Conservation (phyloP, 2,888 invertebrate species). For the Bimastos eiseni region DNA sequence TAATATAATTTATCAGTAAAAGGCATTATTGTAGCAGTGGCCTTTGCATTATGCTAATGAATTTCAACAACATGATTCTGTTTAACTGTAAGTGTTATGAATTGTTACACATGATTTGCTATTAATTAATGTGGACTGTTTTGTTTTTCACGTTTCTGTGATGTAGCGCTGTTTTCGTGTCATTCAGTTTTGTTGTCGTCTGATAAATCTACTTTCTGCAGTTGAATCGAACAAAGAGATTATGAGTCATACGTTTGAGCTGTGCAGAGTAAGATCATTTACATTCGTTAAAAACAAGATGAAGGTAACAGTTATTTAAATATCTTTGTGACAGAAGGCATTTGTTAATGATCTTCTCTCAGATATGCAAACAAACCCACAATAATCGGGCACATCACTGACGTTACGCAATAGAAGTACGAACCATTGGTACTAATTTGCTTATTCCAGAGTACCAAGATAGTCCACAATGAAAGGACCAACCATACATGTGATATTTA, state of each 20-base stretch:
- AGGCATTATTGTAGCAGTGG: background rate
- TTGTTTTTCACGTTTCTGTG: background rate
- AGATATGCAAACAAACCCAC: no score
- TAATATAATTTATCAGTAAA: background rate
- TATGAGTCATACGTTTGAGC: background rate
- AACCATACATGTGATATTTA: background rate
- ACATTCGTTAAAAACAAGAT: background rate
- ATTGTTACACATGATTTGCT: background rate
- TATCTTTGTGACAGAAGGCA: background rate
- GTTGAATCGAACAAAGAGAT: background rate
- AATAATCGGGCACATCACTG: no score
- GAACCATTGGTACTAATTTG: background rate
- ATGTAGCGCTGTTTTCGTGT: slow-evolving; percentile 15
- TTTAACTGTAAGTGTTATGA: background rate
- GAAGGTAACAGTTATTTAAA: background rate
- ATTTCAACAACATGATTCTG: background rate
- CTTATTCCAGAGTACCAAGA: background rate
- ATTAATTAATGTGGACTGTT: background rate
- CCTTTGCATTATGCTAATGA: background rate
- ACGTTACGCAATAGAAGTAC: no score
- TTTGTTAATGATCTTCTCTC: no score
- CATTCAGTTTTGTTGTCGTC: slow-evolving; percentile 15
- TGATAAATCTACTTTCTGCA: background rate
- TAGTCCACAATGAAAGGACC: background rate
- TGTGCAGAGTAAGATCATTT: background rate